Evolutionary conservation across 2,113 vertebrate genomes (phyloP).

Genomic region (Tragelaphus buxtoni): DNA sequence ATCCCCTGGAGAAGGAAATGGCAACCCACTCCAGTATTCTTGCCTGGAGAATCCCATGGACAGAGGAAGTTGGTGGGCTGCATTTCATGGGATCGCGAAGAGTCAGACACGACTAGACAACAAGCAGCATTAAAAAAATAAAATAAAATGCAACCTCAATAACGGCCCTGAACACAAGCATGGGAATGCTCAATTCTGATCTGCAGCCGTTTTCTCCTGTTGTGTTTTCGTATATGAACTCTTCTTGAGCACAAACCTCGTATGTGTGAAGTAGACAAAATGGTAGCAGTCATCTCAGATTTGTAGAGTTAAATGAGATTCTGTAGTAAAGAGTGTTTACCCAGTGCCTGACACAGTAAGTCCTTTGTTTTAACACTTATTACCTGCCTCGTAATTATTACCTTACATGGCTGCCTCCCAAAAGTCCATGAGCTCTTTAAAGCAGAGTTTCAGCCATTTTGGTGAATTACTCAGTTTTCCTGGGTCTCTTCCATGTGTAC

Average conservation of each 20-base stretch:
- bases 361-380: not conserved
- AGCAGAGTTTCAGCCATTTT: not conserved
- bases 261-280: not conserved
- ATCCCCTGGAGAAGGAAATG: not conserved
- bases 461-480: not conserved
- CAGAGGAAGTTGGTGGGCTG: not conserved
- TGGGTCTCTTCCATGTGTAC: not conserved
- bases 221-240: not conserved
- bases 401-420: not conserved
- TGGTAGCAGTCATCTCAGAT: not conserved
- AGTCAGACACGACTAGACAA: not conserved
- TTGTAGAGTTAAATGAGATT: not conserved
- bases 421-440: not conserved
- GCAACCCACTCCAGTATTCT: not conserved
- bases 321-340: not conserved
- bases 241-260: not conserved
- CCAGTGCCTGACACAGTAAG: not conserved
- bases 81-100: not conserved
- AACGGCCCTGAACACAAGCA: not conserved
- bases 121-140: not conserved
- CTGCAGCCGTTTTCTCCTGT: not conserved
- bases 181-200: not conserved
- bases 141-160: not conserved
- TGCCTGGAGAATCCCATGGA: not conserved
- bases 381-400: not conserved